Base-by-base conservation (phyloP, 2,113 vertebrate genomes). In the Nymphicus hollandicus region DNA sequence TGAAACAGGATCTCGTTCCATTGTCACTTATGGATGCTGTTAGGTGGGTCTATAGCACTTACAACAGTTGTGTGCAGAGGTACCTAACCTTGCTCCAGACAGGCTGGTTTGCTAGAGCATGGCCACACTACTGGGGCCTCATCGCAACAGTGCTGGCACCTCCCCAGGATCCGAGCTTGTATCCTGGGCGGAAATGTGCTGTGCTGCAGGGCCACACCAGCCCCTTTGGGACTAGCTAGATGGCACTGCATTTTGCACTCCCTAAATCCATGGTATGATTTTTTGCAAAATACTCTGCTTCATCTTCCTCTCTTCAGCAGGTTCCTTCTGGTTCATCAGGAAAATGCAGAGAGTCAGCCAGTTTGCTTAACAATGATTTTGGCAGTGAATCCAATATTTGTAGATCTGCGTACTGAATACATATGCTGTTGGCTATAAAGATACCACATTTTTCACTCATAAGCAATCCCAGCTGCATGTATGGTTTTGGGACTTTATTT, bases 341-440 rank as follows among this genome's bases (percentile, higher is more conserved):
- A 92, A 81, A 94, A 92, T 81, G 70, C 83, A 89, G 49, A 60
- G 23, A 92, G 88, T 95, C 95, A 96, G 92, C 86, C 93, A 94
- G 77, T 89, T 95, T 96, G 77, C 92, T 93, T 93, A 94, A 95
- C 94, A 94, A 92, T 89, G 88, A 92, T 94, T 89, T 96, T 96
- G 96, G 95, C 95, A 96, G 58, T 50, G 89, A 84, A 92, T 82
- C 81, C 92, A 94, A 25, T 95, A 95, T 96, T 96, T 97, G 95
- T 94, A 78, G 90, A 89, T 95, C 81, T 89, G 66, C 63, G 9
- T 89, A 89, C 91, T 82, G 91, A 94, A 95, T 95, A 80, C 95
- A 95, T 94, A 95, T 94, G 95, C 92, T 95, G 92, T 87, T 96
- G 92, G 94, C 86, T 96, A 93, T 96, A 94, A 96, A 96, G 78